These are phyloP conservation scores for Meteorus sp. DNA, from an alignment of 1,140 invertebrate genomes.

Conservation along the genomic window DNA sequence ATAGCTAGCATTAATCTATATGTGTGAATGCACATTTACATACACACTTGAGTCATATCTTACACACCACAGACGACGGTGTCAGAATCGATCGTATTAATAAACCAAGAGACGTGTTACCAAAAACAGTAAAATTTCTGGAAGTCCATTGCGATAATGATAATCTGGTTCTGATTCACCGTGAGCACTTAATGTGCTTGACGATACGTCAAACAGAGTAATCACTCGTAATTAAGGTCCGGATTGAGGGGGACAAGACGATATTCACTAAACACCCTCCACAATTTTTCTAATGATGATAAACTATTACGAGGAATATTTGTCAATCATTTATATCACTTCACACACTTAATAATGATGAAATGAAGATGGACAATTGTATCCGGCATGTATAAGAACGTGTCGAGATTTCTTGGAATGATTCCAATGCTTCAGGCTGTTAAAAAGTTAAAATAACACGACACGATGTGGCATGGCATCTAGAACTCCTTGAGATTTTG, in stretches of 20 bases:
- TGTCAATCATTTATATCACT: constrained; percentile 1
- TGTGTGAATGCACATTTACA: neutral
- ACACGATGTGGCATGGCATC: constrained; percentile 5
- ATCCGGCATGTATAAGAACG: constrained; percentile 17
- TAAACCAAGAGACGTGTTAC: neutral
- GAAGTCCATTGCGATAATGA: neutral
- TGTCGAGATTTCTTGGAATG: constrained; percentile 23
- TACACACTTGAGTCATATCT: neutral
- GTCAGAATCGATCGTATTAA: constrained; percentile 11
- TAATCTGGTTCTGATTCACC: no score
- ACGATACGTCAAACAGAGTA: neutral
- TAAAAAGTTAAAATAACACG: constrained; percentile 34
- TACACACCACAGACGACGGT: neutral
- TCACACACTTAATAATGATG: constrained; percentile 19
- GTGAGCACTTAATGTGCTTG: no score
- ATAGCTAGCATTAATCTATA: neutral
- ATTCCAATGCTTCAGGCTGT: constrained; percentile 23
- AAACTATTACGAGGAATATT: neutral
- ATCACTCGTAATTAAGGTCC: neutral
- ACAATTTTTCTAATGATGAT: no score
- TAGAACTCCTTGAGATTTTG: constrained; percentile 17
- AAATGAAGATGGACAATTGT: constrained; percentile 5
- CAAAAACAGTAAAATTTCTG: neutral
- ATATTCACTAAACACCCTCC: no score
- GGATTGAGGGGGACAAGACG: no score